Evolutionary conservation across 1,140 invertebrate species (phyloP).

Genomic region (Magallana ariakensis): DNA sequence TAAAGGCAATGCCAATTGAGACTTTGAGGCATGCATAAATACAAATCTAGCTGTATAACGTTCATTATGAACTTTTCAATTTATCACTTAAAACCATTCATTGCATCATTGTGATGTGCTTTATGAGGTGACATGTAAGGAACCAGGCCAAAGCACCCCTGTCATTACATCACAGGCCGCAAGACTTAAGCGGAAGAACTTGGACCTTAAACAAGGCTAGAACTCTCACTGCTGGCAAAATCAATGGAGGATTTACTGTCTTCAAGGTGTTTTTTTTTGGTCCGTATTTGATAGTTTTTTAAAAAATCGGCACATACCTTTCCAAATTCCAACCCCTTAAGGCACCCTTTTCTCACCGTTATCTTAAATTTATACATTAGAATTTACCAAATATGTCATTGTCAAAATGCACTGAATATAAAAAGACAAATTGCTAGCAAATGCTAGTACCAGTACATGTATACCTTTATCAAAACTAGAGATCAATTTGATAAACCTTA

Average conservation of each 20-base stretch:
- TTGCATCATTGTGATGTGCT: neutral
- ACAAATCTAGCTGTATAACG: neutral
- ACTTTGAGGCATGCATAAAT: neutral
- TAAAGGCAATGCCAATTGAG: neutral
- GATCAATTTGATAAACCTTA: no score
- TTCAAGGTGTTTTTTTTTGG: neutral
- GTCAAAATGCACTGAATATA: no score
- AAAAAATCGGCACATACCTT: no score
- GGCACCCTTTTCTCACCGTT: no score
- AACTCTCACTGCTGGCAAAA: neutral
- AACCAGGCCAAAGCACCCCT: neutral
- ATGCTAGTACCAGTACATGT: no score
- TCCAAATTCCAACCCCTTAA: no score
- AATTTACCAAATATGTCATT: no score
- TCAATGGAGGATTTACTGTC: conserved; percentile 8
- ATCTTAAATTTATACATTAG: no score
- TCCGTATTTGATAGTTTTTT: no score
- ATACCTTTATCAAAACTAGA: no score
- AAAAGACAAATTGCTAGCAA: no score
- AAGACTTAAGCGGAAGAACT: neutral
- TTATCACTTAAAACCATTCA: neutral
- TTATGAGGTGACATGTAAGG: neutral
- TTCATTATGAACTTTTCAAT: neutral
- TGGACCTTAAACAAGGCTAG: neutral
- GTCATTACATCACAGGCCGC: neutral